phyloP scores from a whole-genome alignment of 2,888 invertebrate species.

The Oscheius sp. region DNA sequence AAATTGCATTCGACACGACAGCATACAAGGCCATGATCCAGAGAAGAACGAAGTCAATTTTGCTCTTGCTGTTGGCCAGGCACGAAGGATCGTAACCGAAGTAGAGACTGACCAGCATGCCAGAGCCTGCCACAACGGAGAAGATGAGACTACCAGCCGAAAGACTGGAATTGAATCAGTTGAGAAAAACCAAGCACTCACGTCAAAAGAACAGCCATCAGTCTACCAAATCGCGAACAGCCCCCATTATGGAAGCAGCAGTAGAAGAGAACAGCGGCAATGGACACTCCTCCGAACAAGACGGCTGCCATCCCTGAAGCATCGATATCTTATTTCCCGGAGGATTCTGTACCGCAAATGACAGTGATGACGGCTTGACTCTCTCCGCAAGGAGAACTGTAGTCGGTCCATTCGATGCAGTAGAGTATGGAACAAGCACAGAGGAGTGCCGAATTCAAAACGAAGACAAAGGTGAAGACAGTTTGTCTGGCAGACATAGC shows the following conservation, averaged over 20 bases:
- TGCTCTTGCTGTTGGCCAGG: conserved; percentile 17
- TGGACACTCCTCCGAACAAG: background rate
- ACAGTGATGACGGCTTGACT: conserved; percentile 23
- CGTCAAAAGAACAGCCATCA: conserved; percentile 2
- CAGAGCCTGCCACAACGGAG: conserved; percentile 9
- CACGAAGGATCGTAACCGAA: conserved; percentile 26
- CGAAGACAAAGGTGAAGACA: conserved; percentile 13
- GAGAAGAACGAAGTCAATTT: conserved; percentile 18
- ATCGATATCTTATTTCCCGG: background rate
- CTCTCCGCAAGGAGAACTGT: conserved; percentile 5
- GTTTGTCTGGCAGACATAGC: conserved; percentile 5
- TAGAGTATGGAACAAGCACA: conserved; percentile 7
- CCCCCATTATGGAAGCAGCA: background rate
- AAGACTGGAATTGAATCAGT: background rate
- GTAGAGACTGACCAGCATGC: conserved; percentile 32
- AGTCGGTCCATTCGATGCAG: conserved; percentile 13
- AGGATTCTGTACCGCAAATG: conserved; percentile 4
- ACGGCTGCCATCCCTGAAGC: conserved; percentile 11
- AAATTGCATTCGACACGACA: conserved; percentile 16
- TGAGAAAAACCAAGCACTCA: background rate
- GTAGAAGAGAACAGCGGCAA: conserved; percentile 3
- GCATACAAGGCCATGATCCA: conserved; percentile 25
- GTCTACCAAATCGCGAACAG: background rate
- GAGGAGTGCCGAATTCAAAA: background rate
- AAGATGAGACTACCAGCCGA: conserved; percentile 22